Evolutionary conservation across 2,888 invertebrate species (phyloP).

Genomic region (Polydrusus tereticollis): DNA sequence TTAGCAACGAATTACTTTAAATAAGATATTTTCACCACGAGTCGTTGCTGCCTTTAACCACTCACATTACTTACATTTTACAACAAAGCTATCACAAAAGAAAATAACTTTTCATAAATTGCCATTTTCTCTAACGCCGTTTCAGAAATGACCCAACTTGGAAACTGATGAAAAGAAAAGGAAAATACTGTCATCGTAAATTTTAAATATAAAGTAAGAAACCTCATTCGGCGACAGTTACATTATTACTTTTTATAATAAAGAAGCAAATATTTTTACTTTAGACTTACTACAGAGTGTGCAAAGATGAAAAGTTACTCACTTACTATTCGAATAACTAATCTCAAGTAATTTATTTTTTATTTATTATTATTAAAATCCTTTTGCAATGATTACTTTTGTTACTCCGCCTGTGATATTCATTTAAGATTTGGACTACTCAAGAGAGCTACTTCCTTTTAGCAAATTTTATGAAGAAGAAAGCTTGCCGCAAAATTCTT

Average conservation of each 20-base stretch:
- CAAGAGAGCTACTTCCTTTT: too few species aligned
- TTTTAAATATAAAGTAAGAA: conserved; percentile 63
- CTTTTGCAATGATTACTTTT: too few species aligned
- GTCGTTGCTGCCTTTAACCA: neutral
- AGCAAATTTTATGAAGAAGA: too few species aligned
- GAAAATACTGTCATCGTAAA: conserved; percentile 58
- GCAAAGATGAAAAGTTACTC: neutral
- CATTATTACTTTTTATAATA: conserved; percentile 61
- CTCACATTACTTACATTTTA: conserved; percentile 18
- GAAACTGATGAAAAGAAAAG: conserved; percentile 55
- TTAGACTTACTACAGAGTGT: conserved; percentile 6
- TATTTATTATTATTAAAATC: too few species aligned
- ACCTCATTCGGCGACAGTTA: conserved; percentile 56
- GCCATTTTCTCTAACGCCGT: conserved; percentile 55
- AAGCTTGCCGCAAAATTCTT: too few species aligned
- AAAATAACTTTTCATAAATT: conserved; percentile 58
- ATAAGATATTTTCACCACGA: neutral
- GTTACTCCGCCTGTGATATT: too few species aligned
- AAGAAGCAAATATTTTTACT: conserved; percentile 50
- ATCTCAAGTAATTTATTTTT: too few species aligned
- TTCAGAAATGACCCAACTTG: conserved; percentile 54
- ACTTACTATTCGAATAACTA: neutral
- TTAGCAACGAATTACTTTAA: neutral
- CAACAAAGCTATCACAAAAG: conserved; percentile 49
- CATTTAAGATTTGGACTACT: too few species aligned